Conservation (phyloP, 2,113 vertebrate species). For the Vulpes ferrilata region DNA sequence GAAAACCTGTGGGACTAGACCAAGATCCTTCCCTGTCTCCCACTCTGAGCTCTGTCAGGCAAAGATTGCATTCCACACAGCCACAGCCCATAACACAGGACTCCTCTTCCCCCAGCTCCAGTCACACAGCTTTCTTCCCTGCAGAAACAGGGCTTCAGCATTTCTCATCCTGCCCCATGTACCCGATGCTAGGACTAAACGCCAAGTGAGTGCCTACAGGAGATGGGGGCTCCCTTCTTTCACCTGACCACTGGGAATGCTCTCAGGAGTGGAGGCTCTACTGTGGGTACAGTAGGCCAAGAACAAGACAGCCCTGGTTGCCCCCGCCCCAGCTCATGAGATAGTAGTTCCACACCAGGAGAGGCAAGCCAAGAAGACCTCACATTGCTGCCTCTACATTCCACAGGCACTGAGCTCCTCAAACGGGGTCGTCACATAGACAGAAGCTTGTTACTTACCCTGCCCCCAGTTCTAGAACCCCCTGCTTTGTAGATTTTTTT, state of each 20-base stretch:
- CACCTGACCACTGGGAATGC: not conserved
- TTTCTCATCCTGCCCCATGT: not conserved
- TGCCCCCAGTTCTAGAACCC: not conserved
- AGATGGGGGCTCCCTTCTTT: not conserved
- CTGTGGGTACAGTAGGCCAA: not conserved
- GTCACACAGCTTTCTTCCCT: not conserved
- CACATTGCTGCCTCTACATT: not conserved
- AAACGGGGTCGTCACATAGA: not conserved
- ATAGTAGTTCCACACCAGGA: not conserved
- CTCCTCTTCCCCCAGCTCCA: not conserved
- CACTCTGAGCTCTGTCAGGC: not conserved
- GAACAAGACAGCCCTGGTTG: not conserved
- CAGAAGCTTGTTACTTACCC: not conserved
- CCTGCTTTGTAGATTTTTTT: not conserved
- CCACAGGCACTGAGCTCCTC: not conserved
- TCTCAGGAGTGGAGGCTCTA: not conserved
- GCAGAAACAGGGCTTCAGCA: not conserved
- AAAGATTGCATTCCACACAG: not conserved
- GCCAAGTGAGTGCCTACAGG: not conserved
- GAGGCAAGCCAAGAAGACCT: not conserved
- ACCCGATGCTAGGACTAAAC: not conserved
- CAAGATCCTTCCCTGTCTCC: not conserved
- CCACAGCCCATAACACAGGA: not conserved
- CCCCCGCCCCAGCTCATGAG: not conserved
- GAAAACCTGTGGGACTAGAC: not conserved